Percentiles rank a stretch among this genome's conserved stretches.
These are phyloP conservation scores for Prionailurus viverrinus DNA, from an alignment of 2,113 vertebrate genomes.

Conservation along the genomic window DNA sequence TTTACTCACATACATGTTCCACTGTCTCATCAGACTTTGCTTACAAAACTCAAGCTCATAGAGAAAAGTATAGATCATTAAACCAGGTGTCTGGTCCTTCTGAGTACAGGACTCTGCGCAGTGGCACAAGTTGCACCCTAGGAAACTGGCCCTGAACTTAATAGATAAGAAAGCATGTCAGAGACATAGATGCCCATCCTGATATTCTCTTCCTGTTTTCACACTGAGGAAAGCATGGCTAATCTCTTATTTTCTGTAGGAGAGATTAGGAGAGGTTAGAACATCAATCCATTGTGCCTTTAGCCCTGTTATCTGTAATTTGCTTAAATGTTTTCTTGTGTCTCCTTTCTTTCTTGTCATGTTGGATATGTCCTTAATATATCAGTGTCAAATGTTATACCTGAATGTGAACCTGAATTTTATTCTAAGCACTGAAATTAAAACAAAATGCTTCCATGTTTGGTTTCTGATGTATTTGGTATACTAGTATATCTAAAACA, in stretches of 20 bases:
- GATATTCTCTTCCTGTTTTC: neutral
- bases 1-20: neutral
- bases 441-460: neutral
- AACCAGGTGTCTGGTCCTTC: neutral
- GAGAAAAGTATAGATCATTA: neutral
- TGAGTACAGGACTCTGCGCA: neutral
- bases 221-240: neutral
- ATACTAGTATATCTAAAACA: neutral
- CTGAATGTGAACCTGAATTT: neutral
- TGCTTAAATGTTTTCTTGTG: conserved; percentile 16
- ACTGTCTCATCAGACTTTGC: neutral
- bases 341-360: neutral
- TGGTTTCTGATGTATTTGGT: conserved; percentile 29
- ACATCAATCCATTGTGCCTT: neutral
- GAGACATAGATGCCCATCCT: neutral
- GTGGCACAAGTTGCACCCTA: neutral
- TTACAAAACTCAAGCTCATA: conserved; percentile 4
- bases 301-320: neutral
- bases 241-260: neutral
- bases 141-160: neutral
- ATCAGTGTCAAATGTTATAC: conserved; percentile 16
- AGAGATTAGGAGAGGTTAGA: neutral
- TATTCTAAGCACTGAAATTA: conserved; percentile 24
- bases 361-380: conserved; percentile 30
- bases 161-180: neutral